Conservation (phyloP, 2,113 vertebrate species). For the Archilochus colubris region DNA sequence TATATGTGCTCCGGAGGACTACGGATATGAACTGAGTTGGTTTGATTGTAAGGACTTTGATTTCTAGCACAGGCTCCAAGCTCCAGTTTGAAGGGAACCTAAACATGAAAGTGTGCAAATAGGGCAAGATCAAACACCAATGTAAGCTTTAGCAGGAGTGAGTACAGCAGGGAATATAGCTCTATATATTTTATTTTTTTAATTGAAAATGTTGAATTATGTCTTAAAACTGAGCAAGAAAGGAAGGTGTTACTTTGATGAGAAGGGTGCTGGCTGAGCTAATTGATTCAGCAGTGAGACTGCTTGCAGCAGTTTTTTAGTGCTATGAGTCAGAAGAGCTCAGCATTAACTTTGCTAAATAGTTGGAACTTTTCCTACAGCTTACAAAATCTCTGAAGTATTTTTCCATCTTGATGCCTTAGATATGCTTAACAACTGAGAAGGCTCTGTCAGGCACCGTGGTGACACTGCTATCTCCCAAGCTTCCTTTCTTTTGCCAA, state of each 20-base stretch:
- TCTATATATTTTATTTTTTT: not conserved
- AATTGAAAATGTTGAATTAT: not conserved
- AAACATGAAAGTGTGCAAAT: not conserved
- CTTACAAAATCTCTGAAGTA: constrained; percentile 59
- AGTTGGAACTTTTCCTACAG: constrained; percentile 34
- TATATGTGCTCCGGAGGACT: not conserved
- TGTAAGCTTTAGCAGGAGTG: not conserved
- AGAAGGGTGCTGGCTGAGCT: constrained; percentile 45
- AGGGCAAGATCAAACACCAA: not conserved
- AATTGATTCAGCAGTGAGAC: constrained; percentile 53
- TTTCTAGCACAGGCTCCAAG: not conserved
- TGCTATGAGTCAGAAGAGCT: constrained; percentile 54
- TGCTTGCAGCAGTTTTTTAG: constrained; percentile 24
- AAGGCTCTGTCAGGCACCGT: not conserved
- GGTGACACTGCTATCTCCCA: not conserved
- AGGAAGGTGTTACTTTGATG: constrained; percentile 22
- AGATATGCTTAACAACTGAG: constrained; percentile 11
- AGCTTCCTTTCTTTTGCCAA: not conserved
- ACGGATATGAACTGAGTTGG: not conserved
- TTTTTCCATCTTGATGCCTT: constrained; percentile 44
- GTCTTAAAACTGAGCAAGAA: constrained; percentile 25
- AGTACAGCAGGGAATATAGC: not conserved
- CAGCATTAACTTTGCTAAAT: constrained; percentile 45
- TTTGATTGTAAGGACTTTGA: not conserved
- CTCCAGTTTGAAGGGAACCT: not conserved